Base-by-base conservation (phyloP, 1,140 invertebrate species). In the Diorhabda elongata region DNA sequence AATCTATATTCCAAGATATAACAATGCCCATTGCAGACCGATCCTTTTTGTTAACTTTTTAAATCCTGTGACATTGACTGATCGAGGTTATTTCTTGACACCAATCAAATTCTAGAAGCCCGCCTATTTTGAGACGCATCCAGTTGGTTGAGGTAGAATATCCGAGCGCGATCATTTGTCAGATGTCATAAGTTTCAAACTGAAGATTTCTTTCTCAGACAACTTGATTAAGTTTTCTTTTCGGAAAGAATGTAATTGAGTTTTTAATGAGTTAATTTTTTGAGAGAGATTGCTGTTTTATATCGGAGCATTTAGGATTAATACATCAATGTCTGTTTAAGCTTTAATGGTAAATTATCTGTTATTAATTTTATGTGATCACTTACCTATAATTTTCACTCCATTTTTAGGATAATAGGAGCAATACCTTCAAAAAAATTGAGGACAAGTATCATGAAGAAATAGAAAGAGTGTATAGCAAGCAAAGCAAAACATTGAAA, bases 51-150 rank as follows among this genome's bases (percentile, higher is more conserved):
- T 52, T 6, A 52, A n/a, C 47, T 8, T 52, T 52, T 52, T 8
- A 52, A 52, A 52, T 52, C 47, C 47, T 3, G n/a, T n/a, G 63
- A 64, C 63, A 56, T 44, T 64, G 63, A 64, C 4, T 52, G 47
- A 64, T 64, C 45, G 63, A 47, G 63, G 47, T 64, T 64, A 64
- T 64, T 56, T 52, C 63, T 47, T 64, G 63, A 64, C 63, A 64
- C 63, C 63, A 64, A 64, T 64, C 63, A 64, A 64, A 64, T 41
- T 42, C 45, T 45, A 64, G 63, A 64, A 47, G 26, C 63, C 63
- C 63, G 63, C 63, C 63, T 64, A 43, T 64, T 64, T 52, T 57
- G 42, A 41, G 44, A 9, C 26, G 63, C 47, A 52, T n/a, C 63
- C 63, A 64, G 44, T 64, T 57, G 61, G 61, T 44, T 8, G 43